Evolutionary conservation across 2,888 invertebrate species (phyloP), one percentile per base, ranked within the genome.

Genomic region (Pterostichus niger): DNA sequence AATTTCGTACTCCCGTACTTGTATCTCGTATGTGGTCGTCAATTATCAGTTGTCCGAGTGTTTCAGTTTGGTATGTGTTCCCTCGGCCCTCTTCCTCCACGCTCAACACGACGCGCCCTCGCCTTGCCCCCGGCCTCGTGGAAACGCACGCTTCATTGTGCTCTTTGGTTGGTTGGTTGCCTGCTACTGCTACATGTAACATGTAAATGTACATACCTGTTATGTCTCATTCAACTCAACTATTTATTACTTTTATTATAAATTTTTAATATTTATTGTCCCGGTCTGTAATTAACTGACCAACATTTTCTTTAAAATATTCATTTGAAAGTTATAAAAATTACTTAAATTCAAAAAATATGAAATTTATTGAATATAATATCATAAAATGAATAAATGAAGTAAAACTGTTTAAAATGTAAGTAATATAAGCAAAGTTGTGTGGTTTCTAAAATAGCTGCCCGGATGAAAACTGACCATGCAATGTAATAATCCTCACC

Each of bases 81-180:
- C 91, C 90, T 91, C 68, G 68, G 68, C 68, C 68, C 92, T 92
- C 92, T 91, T 92, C 91, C 91, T 92, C 88, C 88, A 88, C 87
- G 87, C 86, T 87, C 88, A 83, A 84, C 85, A 84, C 83, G 84
- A 84, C 78, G 83, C 80, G 80, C 84, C 77, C 79, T 80, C 79
- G 84, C 83, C 75, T 82, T 83, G 84, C 83, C 83, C 59, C 56
- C 40, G 46, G 68, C 46, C 68, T 61, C 76, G 46, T 83, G 78
- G 78, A 77, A 87, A 86, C 87, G 88, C 89, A 89, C 89, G 89
- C 89, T 89, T 89, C 85, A 87, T 49, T 89, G 88, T 89, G 88
- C 88, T 88, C 87, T 87, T 87, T 88, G 49, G 84, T 89, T 90
- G 90, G 90, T 90, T 90, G 91, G 90, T 90, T 89, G 91, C 90